Percentiles rank a stretch among this genome's conserved stretches.
Conservation (phyloP, 2,113 vertebrate genomes). For the Nannospalax galili region DNA sequence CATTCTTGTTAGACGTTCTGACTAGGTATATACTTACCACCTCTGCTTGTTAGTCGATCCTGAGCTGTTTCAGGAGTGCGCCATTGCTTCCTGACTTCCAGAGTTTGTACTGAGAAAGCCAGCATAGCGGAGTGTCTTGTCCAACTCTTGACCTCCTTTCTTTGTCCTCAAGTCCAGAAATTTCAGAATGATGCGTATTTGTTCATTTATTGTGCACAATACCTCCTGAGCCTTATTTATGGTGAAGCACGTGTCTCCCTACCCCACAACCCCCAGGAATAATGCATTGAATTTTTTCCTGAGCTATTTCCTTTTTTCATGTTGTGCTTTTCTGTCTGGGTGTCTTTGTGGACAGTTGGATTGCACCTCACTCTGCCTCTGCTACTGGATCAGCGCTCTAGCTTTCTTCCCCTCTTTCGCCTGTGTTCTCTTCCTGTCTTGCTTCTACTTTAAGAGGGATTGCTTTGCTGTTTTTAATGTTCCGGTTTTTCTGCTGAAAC, state of each 20-base stretch:
- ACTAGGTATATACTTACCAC: not conserved
- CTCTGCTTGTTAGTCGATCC: not conserved
- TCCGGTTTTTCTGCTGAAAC: not conserved
- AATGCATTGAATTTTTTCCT: not conserved
- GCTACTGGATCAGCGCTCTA: not conserved
- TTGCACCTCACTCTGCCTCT: not conserved
- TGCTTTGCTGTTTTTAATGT: slow-evolving; percentile 3
- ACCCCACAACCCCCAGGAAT: not conserved
- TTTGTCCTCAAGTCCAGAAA: not conserved
- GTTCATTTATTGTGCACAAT: not conserved
- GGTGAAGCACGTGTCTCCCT: not conserved
- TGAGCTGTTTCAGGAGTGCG: slow-evolving; percentile 1
- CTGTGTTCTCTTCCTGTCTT: not conserved
- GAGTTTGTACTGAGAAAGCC: not conserved
- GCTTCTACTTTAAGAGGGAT: not conserved
- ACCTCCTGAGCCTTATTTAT: not conserved
- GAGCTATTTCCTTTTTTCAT: not conserved
- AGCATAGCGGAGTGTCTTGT: not conserved
- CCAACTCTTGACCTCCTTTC: not conserved
- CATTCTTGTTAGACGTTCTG: slow-evolving; percentile 12
- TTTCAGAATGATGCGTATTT: not conserved
- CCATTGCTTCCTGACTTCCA: not conserved
- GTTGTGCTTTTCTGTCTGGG: not conserved
- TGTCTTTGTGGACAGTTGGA: not conserved
- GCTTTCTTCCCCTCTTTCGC: not conserved